These are phyloP conservation scores for Bos taurus DNA, from an alignment of 2,113 vertebrate genomes.

Conservation along the genomic window ARS-UCD2.0 NC_037351.1:15737001-15737500, in stretches of 20 bases:
- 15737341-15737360: not conserved
- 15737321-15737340: not conserved
- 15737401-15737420: not conserved
- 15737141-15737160: not conserved
- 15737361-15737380: not conserved
- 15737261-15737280: not conserved
- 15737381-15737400: not conserved
- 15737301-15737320: not conserved
- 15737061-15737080: conserved; percentile 33
- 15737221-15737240: not conserved
- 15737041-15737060: conserved; percentile 45
- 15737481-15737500: not conserved
- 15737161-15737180: not conserved
- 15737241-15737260: not conserved
- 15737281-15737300: not conserved
- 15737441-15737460: not conserved
- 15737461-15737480: not conserved
- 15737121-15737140: not conserved
- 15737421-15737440: not conserved
- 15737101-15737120: conserved; percentile 26
- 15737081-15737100: conserved; percentile 45
- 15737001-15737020: conserved; percentile 63
- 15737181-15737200: not conserved
- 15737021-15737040: conserved; percentile 67
- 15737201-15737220: not conserved